phyloP scores from a whole-genome alignment of 2,888 invertebrate genomes.

The Agrotis clavis region DNA sequence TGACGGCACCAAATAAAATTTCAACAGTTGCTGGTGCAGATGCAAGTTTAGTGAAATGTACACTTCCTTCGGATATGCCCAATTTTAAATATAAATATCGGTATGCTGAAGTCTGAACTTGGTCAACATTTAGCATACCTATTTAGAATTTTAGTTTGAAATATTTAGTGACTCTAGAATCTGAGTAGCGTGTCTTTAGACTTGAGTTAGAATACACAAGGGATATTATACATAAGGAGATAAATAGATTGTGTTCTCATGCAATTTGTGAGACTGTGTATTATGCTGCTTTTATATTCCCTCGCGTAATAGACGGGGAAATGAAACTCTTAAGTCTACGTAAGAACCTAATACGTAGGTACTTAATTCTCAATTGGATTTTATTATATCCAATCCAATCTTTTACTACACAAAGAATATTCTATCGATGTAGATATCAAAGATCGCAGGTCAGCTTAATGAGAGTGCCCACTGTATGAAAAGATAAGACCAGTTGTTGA shows the following conservation, averaged over 20 bases:
- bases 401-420: conserved; percentile 53
- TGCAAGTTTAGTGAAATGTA: conserved; percentile 70
- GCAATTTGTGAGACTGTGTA: conserved; percentile 26
- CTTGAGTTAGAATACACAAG: conserved; percentile 28
- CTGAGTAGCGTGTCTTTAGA: conserved; percentile 7
- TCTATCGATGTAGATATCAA: conserved; percentile 73
- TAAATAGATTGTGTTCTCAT: conserved; percentile 22
- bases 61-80: conserved; percentile 65
- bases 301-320: background rate
- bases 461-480: conserved; percentile 75
- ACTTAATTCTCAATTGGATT: background rate
- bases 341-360: background rate
- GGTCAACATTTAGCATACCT: conserved; percentile 43
- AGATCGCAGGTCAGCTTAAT: conserved; percentile 79
- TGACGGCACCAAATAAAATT: conserved; percentile 76
- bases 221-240: conserved; percentile 4
- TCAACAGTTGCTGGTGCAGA: conserved; percentile 64
- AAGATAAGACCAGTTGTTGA: conserved; percentile 82
- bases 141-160: conserved; percentile 36
- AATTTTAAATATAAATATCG: conserved; percentile 76
- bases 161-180: conserved; percentile 28
- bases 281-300: conserved; percentile 17
- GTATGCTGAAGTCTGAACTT: conserved; percentile 44
- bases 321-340: conserved; percentile 2
- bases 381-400: conserved; percentile 38